Evolutionary conservation across 2,113 vertebrate species (phyloP).

Genomic region (Gavialis gangeticus): DNA sequence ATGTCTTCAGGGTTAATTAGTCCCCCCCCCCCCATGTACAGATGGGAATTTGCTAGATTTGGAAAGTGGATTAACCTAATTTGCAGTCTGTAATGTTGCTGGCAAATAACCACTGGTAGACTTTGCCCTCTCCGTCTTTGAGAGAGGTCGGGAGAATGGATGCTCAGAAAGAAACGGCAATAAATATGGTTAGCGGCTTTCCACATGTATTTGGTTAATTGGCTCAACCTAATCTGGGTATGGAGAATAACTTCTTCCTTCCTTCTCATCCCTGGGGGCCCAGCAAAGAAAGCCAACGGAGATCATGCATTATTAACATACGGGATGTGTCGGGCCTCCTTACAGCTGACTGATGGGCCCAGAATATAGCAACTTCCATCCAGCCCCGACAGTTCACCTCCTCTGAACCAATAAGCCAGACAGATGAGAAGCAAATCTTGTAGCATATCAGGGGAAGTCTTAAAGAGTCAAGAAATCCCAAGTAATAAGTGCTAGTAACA

Average conservation of each 20-base stretch:
- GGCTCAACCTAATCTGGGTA: rapidly evolving
- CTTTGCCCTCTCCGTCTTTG: neutral
- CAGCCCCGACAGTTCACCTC: neutral
- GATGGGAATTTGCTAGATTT: constrained; percentile 58
- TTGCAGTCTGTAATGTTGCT: constrained; percentile 52
- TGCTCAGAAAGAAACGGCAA: neutral
- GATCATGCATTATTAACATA: neutral
- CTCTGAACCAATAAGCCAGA: constrained; percentile 4
- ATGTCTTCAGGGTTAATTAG: constrained; percentile 65
- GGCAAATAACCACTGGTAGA: constrained; percentile 37
- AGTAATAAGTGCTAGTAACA: neutral
- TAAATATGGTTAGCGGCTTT: neutral
- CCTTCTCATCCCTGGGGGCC: neutral
- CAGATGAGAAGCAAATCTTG: neutral
- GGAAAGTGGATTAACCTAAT: constrained; percentile 63
- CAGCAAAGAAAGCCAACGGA: neutral
- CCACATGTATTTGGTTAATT: neutral
- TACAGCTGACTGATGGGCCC: constrained; percentile 1
- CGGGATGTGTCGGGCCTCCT: neutral
- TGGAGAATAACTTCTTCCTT: neutral
- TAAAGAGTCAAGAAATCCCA: neutral
- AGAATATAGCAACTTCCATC: neutral
- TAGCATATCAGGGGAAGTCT: neutral
- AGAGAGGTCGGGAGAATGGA: neutral
- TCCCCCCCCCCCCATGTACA: constrained; percentile 31